phyloP scores from a whole-genome alignment of 2,113 vertebrate genomes.

The Stigmatopora nigra region DNA sequence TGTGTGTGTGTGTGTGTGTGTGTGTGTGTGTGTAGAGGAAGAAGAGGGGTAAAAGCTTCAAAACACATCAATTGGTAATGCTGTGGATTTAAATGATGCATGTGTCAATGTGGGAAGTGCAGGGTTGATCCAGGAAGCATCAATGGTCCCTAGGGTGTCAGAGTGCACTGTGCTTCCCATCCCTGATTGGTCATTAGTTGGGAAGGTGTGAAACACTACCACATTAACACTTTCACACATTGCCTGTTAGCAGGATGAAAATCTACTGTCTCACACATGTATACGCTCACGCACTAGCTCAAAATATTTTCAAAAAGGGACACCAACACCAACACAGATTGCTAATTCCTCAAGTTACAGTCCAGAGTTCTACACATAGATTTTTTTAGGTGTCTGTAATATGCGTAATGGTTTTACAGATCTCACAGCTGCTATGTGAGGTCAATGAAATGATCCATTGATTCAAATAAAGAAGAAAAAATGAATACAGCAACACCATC shows the following conservation, averaged over 20 bases:
- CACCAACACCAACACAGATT: background rate
- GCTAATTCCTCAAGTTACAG: constrained; percentile 29
- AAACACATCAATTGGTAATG: constrained; percentile 30
- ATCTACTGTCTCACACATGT: constrained; percentile 10
- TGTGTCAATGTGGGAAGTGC: constrained; percentile 19
- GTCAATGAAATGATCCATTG: constrained; percentile 54
- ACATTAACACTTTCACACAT: constrained; percentile 50
- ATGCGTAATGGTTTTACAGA: constrained; percentile 37
- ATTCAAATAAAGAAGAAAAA: constrained; percentile 33
- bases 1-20: constrained; percentile 15
- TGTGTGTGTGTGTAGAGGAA: background rate
- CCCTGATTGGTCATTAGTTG: constrained; percentile 22
- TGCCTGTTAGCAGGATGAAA: constrained; percentile 41
- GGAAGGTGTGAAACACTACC: constrained; percentile 45
- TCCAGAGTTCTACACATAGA: constrained; percentile 29
- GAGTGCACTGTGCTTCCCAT: constrained; percentile 19
- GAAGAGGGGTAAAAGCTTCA: constrained; percentile 10
- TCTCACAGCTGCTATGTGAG: constrained; percentile 42
- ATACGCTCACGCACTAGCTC: background rate
- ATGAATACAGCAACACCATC: constrained; percentile 13
- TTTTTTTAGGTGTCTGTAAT: constrained; percentile 43
- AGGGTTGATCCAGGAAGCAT: constrained; percentile 22
- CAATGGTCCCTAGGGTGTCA: constrained; percentile 10
- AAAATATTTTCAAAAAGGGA: background rate
- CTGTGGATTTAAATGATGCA: constrained; percentile 11